Conservation (phyloP, 2,888 invertebrate species). For the Chirona hameri region DNA sequence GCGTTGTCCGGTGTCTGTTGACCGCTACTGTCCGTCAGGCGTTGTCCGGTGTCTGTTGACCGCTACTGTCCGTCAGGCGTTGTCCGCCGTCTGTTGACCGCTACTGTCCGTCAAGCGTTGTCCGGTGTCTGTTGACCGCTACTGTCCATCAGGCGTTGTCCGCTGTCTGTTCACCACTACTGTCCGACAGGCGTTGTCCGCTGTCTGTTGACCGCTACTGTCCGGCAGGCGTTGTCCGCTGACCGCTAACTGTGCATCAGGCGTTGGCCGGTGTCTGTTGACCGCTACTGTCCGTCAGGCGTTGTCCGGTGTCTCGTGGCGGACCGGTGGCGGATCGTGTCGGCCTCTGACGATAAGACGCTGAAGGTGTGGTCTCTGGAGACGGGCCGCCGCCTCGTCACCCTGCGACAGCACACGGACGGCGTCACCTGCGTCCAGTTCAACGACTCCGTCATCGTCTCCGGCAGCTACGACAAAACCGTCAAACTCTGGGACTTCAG, state of each 20-base stretch:
- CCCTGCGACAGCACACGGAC: constrained; percentile 52
- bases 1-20: too few relatives aligned
- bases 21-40: too few relatives aligned
- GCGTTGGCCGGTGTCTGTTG: background rate
- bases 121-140: background rate
- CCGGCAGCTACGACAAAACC: constrained; percentile 54
- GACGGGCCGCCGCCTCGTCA: constrained; percentile 51
- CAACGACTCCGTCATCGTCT: constrained; percentile 53
- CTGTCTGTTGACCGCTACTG: background rate
- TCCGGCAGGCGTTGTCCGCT: background rate
- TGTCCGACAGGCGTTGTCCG: too few relatives aligned
- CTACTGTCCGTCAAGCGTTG: too few relatives aligned
- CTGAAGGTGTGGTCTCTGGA: constrained; percentile 54
- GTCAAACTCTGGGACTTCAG: constrained; percentile 55
- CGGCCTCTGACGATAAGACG: constrained; percentile 54
- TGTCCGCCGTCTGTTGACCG: too few relatives aligned
- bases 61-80: too few relatives aligned
- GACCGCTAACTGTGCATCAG: background rate
- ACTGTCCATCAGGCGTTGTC: too few relatives aligned
- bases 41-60: too few relatives aligned
- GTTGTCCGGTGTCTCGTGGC: constrained; percentile 51
- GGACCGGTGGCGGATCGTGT: constrained; percentile 53
- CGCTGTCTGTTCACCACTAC: too few relatives aligned
- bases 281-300: constrained; percentile 35
- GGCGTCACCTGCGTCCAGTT: constrained; percentile 56